phyloP scores from a whole-genome alignment of 1,140 invertebrate genomes.

The Drosophila suzukii region DNA sequence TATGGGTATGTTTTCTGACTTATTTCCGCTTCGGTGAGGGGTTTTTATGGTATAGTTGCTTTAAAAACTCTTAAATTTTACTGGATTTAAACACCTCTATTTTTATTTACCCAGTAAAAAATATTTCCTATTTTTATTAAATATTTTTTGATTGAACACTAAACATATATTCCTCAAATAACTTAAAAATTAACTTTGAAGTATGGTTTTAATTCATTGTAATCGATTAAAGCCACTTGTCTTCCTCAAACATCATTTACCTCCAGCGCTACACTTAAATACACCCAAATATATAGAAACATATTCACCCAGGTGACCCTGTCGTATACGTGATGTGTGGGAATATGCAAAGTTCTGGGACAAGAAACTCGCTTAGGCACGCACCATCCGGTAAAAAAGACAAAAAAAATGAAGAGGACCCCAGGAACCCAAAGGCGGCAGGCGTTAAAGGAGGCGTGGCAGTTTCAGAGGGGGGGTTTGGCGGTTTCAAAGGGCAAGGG shows the following conservation, averaged over 20 bases:
- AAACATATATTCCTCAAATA: too few relatives aligned
- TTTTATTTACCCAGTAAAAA: too few relatives aligned
- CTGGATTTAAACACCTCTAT: too few relatives aligned
- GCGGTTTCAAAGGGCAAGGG: background rate
- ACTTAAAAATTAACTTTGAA: too few relatives aligned
- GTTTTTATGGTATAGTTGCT: background rate
- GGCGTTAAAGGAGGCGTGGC: slow-evolving; percentile 4
- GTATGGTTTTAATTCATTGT: background rate
- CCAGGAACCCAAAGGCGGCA: background rate
- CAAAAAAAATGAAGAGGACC: background rate
- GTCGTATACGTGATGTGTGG: slow-evolving; percentile 49
- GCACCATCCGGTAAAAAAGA: slow-evolving; percentile 41
- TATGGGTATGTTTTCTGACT: background rate
- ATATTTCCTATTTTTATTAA: too few relatives aligned
- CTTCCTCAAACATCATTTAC: slow-evolving; percentile 18
- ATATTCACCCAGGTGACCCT: slow-evolving; percentile 29
- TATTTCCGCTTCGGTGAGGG: background rate
- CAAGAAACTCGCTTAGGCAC: slow-evolving; percentile 49
- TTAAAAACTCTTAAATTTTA: background rate
- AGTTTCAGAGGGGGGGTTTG: background rate
- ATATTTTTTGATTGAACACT: too few relatives aligned
- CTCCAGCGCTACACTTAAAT: background rate
- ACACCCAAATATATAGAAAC: background rate
- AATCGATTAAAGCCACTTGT: slow-evolving; percentile 11
- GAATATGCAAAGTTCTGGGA: slow-evolving; percentile 38